These are phyloP conservation scores for Lates calcarifer DNA, from an alignment of 2,113 vertebrate species.

Conservation along the genomic window DNA sequence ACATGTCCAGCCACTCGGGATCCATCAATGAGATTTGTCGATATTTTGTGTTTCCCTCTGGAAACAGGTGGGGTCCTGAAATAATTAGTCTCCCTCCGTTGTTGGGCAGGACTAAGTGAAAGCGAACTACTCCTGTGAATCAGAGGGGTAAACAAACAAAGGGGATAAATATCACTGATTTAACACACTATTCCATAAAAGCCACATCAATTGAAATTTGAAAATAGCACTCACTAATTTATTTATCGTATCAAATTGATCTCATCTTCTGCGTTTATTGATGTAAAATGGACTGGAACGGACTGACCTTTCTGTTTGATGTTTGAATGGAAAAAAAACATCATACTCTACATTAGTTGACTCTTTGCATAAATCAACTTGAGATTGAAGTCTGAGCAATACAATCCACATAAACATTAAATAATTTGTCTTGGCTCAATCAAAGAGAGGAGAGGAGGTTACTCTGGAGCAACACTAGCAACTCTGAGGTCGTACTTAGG, in stretches of 20 bases:
- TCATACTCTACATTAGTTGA: slow-evolving; percentile 12
- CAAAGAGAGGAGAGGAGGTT: background rate
- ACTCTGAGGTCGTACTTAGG: background rate
- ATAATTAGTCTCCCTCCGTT: slow-evolving; percentile 84
- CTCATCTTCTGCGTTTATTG: slow-evolving; percentile 22
- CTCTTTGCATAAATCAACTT: background rate
- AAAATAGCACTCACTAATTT: slow-evolving; percentile 4
- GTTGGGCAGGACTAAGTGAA: slow-evolving; percentile 90
- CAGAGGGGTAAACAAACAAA: slow-evolving; percentile 7
- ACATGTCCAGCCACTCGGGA: slow-evolving; percentile 80
- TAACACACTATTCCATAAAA: slow-evolving; percentile 1
- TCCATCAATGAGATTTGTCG: slow-evolving; percentile 84
- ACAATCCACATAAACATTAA: slow-evolving; percentile 28
- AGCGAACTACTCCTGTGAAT: slow-evolving; percentile 90
- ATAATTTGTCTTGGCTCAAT: slow-evolving; percentile 10
- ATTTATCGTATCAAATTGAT: slow-evolving; percentile 25
- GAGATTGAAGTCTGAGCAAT: background rate
- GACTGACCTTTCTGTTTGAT: slow-evolving; percentile 37
- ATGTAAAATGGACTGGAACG: slow-evolving; percentile 24
- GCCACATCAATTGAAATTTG: background rate
- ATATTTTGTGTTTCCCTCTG: slow-evolving; percentile 86
- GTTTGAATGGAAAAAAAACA: background rate
- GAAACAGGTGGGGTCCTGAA: slow-evolving; percentile 92
- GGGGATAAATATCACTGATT: slow-evolving; percentile 15
- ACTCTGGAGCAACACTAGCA: background rate